Conservation (phyloP, 2,797 vertebrate species). For the Hydrocynus forskahlii region DNA sequence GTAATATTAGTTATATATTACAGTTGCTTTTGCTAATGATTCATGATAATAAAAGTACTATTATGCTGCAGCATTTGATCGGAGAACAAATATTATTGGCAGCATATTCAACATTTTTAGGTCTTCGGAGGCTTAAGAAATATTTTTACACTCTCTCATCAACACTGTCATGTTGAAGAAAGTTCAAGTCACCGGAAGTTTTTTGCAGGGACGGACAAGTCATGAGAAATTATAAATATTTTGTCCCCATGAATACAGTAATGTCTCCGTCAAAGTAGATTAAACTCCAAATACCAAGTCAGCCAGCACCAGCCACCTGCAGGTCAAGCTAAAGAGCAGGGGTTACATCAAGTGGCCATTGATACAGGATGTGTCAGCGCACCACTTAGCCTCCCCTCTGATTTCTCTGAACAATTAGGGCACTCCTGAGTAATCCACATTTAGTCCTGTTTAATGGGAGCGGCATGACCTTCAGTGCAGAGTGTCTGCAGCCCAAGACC, state of each 20-base stretch:
- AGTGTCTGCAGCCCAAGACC: not conserved
- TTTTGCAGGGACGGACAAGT: not conserved
- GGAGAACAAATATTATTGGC: not conserved
- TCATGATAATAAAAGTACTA: too few species aligned
- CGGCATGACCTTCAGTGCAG: not conserved
- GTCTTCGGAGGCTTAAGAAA: not conserved
- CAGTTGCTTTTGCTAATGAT: too few species aligned
- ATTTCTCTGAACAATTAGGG: conserved; percentile 54
- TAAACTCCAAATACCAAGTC: conserved; percentile 12
- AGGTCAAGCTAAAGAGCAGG: conserved; percentile 21
- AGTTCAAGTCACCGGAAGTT: not conserved
- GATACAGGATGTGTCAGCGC: conserved; percentile 39
- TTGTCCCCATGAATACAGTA: not conserved
- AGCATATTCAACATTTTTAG: not conserved
- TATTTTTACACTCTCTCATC: not conserved
- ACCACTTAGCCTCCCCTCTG: not conserved
- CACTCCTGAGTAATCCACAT: conserved; percentile 38
- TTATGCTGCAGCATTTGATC: not conserved
- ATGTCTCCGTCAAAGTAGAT: not conserved
- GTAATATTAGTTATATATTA: too few species aligned
- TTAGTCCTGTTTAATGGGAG: conserved; percentile 52
- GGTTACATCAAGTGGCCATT: conserved; percentile 37
- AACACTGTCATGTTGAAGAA: not conserved
- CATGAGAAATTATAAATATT: not conserved
- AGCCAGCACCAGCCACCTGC: not conserved